Evolutionary conservation across 2,888 invertebrate genomes (phyloP).

Genomic region (Kuschelorhynchus macadamiae): DNA sequence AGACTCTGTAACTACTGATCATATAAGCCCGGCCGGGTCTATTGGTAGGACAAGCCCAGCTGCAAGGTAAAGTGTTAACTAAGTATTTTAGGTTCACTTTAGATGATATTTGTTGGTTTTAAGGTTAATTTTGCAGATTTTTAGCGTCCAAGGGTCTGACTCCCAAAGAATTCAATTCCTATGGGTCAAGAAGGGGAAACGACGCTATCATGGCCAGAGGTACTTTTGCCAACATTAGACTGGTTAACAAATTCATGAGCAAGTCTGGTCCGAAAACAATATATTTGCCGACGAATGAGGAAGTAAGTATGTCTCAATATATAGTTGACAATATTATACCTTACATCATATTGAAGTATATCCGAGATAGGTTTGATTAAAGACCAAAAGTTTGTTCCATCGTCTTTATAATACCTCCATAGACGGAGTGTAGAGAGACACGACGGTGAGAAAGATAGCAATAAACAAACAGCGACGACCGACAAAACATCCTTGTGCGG

Average conservation of each 20-base stretch:
- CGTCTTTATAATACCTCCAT: too few relatives aligned
- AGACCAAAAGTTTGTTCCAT: too few relatives aligned
- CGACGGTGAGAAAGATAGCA: too few relatives aligned
- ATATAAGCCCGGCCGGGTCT: conserved; percentile 98
- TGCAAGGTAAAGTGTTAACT: conserved; percentile 71
- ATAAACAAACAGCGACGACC: too few relatives aligned
- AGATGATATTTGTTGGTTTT: too few relatives aligned
- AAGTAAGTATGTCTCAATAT: conserved; percentile 71
- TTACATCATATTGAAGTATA: too few relatives aligned
- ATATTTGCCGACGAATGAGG: conserved; percentile 89
- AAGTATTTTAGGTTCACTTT: too few relatives aligned
- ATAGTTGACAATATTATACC: too few relatives aligned
- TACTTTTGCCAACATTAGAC: conserved; percentile 97
- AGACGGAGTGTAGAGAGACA: too few relatives aligned
- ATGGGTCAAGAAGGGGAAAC: conserved; percentile 96
- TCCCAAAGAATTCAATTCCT: conserved; percentile 97
- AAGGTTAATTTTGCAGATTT: conserved; percentile 81
- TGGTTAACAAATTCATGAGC: conserved; percentile 90
- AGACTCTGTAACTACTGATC: conserved; percentile 98
- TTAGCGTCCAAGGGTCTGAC: conserved; percentile 82
- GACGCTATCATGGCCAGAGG: conserved; percentile 98
- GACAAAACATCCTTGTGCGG: too few relatives aligned
- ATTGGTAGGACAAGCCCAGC: conserved; percentile 97
- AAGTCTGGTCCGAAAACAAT: conserved; percentile 88
- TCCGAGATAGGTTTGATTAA: too few relatives aligned